These are phyloP conservation scores for Bergia sp. DNA, from an alignment of 92 coral and sea anemone species.

Conservation along the genomic window DNA sequence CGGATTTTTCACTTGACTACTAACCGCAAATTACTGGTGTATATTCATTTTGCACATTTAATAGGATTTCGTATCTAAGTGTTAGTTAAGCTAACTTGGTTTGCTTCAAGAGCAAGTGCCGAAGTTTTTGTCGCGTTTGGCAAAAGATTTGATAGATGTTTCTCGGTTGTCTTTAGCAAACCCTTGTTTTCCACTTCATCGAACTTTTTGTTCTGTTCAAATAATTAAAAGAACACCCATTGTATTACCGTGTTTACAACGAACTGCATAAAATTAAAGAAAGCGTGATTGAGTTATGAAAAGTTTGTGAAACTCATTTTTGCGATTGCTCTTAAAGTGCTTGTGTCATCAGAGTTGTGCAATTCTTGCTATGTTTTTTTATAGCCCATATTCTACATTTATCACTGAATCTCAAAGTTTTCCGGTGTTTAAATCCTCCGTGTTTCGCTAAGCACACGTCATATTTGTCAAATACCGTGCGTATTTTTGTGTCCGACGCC, in stretches of 20 bases:
- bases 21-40: conserved; percentile 28
- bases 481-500: conserved; percentile 70
- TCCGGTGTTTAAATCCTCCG: conserved; percentile 79
- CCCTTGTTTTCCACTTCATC: conserved; percentile 47
- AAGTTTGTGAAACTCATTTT: conserved; percentile 31
- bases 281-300: neutral
- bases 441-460: conserved; percentile 50
- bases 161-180: conserved; percentile 13
- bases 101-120: neutral
- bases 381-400: conserved; percentile 29
- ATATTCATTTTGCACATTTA: conserved; percentile 9
- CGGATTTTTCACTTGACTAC: conserved; percentile 40
- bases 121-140: neutral
- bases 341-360: conserved; percentile 2
- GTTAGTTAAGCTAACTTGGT: conserved; percentile 12
- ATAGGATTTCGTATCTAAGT: conserved; percentile 4
- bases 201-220: conserved; percentile 63
- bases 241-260: conserved; percentile 66
- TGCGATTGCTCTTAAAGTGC: neutral
- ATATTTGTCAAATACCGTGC: conserved; percentile 56
- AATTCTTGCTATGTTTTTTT: conserved; percentile 5
- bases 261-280: conserved; percentile 51
- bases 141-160: neutral
- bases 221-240: conserved; percentile 61
- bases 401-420: conserved; percentile 45